phyloP scores from a whole-genome alignment of 2,888 invertebrate species.

The Drosophila mayaguana region DNA sequence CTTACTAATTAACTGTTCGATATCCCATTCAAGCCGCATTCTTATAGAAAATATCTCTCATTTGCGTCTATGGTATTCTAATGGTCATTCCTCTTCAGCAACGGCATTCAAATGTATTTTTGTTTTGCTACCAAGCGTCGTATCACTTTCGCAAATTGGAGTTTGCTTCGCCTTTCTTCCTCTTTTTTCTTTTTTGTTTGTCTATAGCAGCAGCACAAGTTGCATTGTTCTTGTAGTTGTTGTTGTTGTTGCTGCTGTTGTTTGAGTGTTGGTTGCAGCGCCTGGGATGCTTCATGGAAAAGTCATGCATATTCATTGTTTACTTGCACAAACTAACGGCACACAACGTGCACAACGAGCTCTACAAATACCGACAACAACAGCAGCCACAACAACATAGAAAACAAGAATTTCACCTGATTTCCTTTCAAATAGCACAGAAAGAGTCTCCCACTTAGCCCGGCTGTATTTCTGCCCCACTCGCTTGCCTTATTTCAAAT shows the following conservation, averaged over 20 bases:
- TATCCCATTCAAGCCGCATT: too few species aligned
- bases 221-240: constrained; percentile 33
- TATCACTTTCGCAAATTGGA: constrained; percentile 82
- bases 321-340: constrained; percentile 61
- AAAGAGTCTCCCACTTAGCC: neutral
- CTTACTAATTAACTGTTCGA: neutral
- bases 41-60: neutral
- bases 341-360: constrained; percentile 41
- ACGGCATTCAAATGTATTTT: constrained; percentile 10
- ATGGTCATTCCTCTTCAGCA: neutral
- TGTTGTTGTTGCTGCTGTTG: constrained; percentile 16
- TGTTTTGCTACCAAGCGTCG: constrained; percentile 41
- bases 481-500: constrained; percentile 1
- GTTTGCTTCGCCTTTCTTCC: constrained; percentile 36
- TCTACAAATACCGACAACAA: constrained; percentile 3
- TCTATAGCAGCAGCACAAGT: too few species aligned
- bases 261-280: constrained; percentile 41
- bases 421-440: constrained; percentile 54
- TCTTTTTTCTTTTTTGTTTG: constrained; percentile 14
- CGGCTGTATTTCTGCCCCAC: neutral
- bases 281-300: constrained; percentile 60
- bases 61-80: neutral
- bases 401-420: constrained; percentile 64
- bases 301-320: constrained; percentile 82
- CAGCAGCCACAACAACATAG: constrained; percentile 13